Percentiles rank a stretch among this genome's conserved stretches.
These are phyloP conservation scores for Apodemia duryi DNA, from an alignment of 2,888 invertebrate genomes.

Conservation along the genomic window DNA sequence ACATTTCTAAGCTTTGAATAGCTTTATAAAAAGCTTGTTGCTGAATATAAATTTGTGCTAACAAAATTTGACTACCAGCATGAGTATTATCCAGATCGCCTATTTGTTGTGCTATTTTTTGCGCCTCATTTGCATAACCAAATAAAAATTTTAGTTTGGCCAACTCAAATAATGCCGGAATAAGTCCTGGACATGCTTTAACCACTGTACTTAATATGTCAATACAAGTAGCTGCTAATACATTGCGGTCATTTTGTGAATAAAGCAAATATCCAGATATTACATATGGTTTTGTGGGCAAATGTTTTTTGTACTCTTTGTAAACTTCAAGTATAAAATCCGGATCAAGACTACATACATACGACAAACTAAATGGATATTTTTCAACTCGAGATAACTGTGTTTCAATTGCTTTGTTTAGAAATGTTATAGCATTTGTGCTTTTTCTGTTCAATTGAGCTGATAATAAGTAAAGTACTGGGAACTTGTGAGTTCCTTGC, in stretches of 20 bases:
- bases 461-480: constrained; percentile 83
- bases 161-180: constrained; percentile 82
- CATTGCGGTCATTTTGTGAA: constrained; percentile 64
- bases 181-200: constrained; percentile 90
- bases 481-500: constrained; percentile 82
- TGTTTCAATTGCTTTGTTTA: constrained; percentile 82
- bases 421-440: constrained; percentile 75
- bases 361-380: constrained; percentile 85
- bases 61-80: constrained; percentile 90
- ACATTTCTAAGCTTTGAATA: constrained; percentile 91
- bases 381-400: constrained; percentile 55
- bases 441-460: constrained; percentile 81
- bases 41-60: constrained; percentile 91
- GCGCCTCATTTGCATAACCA: constrained; percentile 87
- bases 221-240: constrained; percentile 76
- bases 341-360: constrained; percentile 88
- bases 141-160: constrained; percentile 90
- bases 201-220: constrained; percentile 85
- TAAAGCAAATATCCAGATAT: constrained; percentile 65
- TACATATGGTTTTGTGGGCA: constrained; percentile 81
- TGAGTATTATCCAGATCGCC: constrained; percentile 88
- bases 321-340: constrained; percentile 90
- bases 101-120: constrained; percentile 84
- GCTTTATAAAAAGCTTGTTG: constrained; percentile 86
- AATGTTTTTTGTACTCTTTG: constrained; percentile 86